A percentile compares a stretch with the other conserved stretches of the same genome.
phyloP scores from a whole-genome alignment of 2,797 vertebrate species.

The Lepilemur septentrionalis region DNA sequence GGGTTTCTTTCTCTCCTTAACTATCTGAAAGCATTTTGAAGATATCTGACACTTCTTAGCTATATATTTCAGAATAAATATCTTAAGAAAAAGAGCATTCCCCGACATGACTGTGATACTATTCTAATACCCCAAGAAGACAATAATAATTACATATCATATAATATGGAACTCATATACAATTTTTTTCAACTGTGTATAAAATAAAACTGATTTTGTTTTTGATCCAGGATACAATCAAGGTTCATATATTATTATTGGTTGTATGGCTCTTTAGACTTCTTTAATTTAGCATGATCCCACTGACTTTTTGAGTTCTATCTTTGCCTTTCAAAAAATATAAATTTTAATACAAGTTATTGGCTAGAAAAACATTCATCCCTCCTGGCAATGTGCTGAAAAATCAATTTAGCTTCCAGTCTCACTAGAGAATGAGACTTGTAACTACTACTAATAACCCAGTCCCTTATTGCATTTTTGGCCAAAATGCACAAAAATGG shows the following conservation, averaged over 20 bases:
- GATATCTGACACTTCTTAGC: neutral
- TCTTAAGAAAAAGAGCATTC: neutral
- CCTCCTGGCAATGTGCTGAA: neutral
- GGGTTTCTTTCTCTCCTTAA: neutral
- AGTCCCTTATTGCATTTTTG: neutral
- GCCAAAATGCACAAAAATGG: neutral
- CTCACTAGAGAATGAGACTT: neutral
- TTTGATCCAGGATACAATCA: neutral
- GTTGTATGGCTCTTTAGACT: neutral
- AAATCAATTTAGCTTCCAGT: neutral
- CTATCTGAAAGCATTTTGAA: neutral
- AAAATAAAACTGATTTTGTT: neutral
- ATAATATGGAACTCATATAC: neutral
- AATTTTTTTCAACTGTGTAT: neutral
- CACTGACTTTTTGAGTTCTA: neutral
- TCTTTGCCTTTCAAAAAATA: neutral
- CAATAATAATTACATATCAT: neutral
- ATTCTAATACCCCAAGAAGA: neutral
- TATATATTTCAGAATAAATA: neutral
- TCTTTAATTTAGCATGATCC: neutral
- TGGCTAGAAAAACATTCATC: neutral
- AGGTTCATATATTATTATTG: neutral
- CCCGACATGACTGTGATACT: neutral
- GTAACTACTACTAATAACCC: neutral
- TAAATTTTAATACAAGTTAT: neutral